phyloP scores from a whole-genome alignment of 2,113 vertebrate species.

The Ahaetulla prasina region DNA sequence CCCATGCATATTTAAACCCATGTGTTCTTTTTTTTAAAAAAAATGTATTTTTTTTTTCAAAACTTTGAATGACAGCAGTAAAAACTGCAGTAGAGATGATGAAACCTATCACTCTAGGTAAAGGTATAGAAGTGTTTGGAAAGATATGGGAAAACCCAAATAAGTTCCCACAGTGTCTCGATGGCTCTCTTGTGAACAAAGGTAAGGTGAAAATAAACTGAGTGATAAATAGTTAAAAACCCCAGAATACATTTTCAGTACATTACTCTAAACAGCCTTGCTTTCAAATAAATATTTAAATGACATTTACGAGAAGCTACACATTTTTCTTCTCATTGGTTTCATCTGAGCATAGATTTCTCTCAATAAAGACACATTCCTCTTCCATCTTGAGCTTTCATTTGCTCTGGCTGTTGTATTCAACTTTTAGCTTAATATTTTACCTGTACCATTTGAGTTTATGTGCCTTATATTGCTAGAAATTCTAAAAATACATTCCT shows the following conservation, averaged over 20 bases:
- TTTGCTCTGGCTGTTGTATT: background rate
- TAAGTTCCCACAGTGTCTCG: background rate
- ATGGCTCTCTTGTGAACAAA: background rate
- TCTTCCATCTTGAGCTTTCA: background rate
- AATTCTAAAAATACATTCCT: background rate
- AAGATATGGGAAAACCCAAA: background rate
- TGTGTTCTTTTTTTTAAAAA: background rate
- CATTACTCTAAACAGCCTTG: background rate
- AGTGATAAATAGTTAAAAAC: background rate
- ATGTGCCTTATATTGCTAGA: background rate
- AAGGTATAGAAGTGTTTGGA: background rate
- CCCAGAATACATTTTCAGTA: background rate
- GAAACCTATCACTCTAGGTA: background rate
- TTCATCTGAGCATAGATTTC: background rate
- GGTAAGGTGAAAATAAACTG: background rate
- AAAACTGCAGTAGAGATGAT: background rate
- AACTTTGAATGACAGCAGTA: background rate
- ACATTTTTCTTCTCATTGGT: background rate
- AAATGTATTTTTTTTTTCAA: too few species aligned
- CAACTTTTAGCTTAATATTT: background rate
- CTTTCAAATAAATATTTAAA: background rate
- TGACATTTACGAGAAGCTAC: background rate
- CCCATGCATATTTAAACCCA: background rate
- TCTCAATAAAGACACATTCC: background rate
- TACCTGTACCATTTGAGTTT: background rate